These are phyloP conservation scores for Chionomys nivalis DNA, from an alignment of 2,113 vertebrate genomes.

Conservation along the genomic window DNA sequence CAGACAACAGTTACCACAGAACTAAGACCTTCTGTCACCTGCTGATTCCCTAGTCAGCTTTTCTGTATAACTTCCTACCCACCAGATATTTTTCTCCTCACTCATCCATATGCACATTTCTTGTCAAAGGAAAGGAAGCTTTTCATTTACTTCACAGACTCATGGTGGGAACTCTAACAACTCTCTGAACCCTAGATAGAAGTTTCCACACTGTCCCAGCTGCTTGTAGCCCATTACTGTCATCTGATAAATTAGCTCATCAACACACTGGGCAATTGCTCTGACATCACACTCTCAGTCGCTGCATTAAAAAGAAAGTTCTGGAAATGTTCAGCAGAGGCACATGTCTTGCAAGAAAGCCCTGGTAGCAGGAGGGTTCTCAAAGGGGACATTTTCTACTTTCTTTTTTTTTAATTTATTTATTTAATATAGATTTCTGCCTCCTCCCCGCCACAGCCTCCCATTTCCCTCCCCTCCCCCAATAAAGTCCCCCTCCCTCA, in stretches of 20 bases:
- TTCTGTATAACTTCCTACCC: no score
- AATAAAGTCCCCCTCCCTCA: no score
- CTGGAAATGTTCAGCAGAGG: neutral
- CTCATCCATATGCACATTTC: neutral
- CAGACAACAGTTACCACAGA: neutral
- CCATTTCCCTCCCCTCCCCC: no score
- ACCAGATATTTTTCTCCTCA: neutral
- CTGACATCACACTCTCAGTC: neutral
- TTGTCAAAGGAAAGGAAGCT: neutral
- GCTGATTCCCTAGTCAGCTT: neutral
- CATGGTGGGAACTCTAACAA: neutral
- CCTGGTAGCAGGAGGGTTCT: neutral
- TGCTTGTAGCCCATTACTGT: no score
- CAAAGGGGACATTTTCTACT: neutral
- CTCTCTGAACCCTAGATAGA: neutral
- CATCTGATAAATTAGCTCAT: neutral
- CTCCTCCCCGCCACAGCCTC: no score
- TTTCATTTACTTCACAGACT: neutral
- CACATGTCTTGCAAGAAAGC: neutral
- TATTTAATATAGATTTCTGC: no score
- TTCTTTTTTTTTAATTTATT: no score
- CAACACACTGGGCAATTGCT: neutral
- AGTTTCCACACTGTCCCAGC: neutral
- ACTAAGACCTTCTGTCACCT: neutral
- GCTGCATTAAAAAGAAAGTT: neutral